These are phyloP conservation scores for Schizothorax lantsangensis DNA, from an alignment of 2,797 vertebrate genomes.

Conservation along the genomic window DNA sequence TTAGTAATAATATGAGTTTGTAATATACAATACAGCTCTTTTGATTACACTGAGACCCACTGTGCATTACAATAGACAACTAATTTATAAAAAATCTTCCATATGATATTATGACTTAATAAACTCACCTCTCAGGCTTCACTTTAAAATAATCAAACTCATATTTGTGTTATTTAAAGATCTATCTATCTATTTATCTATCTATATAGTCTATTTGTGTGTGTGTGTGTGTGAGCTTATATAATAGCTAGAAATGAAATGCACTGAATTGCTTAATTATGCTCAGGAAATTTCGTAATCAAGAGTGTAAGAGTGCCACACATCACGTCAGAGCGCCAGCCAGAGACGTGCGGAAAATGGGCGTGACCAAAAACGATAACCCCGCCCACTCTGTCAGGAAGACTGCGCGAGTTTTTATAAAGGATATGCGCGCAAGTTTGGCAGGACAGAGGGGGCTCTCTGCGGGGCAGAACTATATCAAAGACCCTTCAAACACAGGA, in stretches of 20 bases:
- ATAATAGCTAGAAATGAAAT: neutral
- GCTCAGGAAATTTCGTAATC: neutral
- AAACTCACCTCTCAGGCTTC: neutral
- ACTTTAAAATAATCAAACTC: neutral
- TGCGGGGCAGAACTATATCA: conserved; percentile 52
- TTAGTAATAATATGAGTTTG: neutral
- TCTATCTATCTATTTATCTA: neutral
- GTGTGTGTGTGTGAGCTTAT: too few relatives aligned
- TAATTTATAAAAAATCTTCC: neutral
- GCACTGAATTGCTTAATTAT: neutral
- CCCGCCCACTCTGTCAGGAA: conserved; percentile 46
- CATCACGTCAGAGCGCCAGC: neutral
- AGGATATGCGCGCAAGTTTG: conserved; percentile 59
- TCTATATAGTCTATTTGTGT: too few relatives aligned
- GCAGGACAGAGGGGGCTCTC: conserved; percentile 63
- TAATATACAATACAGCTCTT: neutral
- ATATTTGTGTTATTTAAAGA: neutral
- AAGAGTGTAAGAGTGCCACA: neutral
- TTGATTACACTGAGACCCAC: neutral
- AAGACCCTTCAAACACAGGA: conserved; percentile 53
- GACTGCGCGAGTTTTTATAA: conserved; percentile 59
- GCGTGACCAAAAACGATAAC: conserved; percentile 10
- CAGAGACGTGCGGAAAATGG: neutral
- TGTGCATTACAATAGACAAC: neutral
- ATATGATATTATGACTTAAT: neutral